These are phyloP conservation scores for Ennomos quercinarius DNA, from an alignment of 2,888 invertebrate species.

Conservation along the genomic window DNA sequence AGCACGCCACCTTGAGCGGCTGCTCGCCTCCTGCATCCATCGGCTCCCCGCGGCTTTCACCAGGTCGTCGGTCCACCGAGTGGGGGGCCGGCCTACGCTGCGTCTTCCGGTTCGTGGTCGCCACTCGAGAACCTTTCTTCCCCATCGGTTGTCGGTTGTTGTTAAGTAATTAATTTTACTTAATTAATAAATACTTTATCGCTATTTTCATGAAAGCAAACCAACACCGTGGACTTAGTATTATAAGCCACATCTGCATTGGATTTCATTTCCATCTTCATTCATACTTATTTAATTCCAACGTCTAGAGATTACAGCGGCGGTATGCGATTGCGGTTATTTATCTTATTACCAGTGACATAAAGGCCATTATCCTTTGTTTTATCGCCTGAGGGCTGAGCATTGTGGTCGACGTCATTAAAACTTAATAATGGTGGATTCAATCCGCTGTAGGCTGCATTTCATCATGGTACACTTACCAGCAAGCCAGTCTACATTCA, in stretches of 20 bases:
- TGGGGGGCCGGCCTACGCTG: too few species aligned
- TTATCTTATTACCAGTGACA: slow-evolving; percentile 69
- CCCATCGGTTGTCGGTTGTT: too few species aligned
- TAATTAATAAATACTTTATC: slow-evolving; percentile 1
- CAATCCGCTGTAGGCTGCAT: slow-evolving; percentile 61
- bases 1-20: too few species aligned
- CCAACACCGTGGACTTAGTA: slow-evolving; percentile 32
- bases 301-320: slow-evolving; percentile 49
- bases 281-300: slow-evolving; percentile 65
- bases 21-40: too few species aligned
- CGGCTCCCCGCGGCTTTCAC: too few species aligned
- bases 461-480: slow-evolving; percentile 41
- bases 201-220: slow-evolving; percentile 2
- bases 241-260: slow-evolving; percentile 44
- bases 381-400: slow-evolving; percentile 61
- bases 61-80: too few species aligned
- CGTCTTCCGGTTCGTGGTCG: too few species aligned
- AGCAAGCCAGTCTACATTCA: slow-evolving; percentile 2
- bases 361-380: slow-evolving; percentile 74
- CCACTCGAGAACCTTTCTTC: too few species aligned
- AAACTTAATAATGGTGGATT: slow-evolving; percentile 78
- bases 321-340: slow-evolving; percentile 61
- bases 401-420: slow-evolving; percentile 74
- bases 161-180: too few species aligned
- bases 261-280: slow-evolving; percentile 52